Evolutionary conservation across 2,888 invertebrate species (phyloP), one percentile per base, ranked within the genome.

Genomic region (Tetragnatha montana): DNA sequence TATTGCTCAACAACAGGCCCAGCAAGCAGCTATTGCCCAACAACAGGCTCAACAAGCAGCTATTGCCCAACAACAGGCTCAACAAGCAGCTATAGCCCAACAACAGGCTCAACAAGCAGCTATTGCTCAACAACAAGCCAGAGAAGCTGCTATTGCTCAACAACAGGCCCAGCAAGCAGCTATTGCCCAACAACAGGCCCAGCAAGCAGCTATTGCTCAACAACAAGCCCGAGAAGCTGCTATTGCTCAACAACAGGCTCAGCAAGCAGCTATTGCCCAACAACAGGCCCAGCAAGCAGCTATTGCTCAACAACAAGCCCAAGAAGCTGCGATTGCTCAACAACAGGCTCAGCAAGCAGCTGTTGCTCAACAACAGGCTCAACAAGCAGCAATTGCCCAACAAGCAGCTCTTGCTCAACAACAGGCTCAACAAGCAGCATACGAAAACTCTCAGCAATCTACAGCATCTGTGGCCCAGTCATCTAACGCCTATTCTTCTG

Each of bases 31-130:
- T 35, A 17, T 17, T 6, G 12, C 60, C 10, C 60, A 60, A 60
- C 69, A 84, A 50, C 71, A 71, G 71, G 8, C 70, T 6, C 80
- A 80, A 19, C 71, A 71, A 71, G 51, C 50, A 8, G 17, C 70
- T 14, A 14, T 47, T 19, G n/a, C 71, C 10, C 50, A 71, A 21
- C 12, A 19, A 6, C 78, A 78, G 21, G 12, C 21, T 0, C 70
- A 71, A 12, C 51, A 81, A 19, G 49, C 81, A 6, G 8, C 81
- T 7, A 14, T 21, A 10, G n/a, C 47, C n/a, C 50, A 50, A 10
- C 4, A 19, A 4, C 78, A 78, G 19, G n/a, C 51, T 0, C 81
- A 81, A 12, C 51, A 81, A 35, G 49, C 81, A 22, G 14, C 35
- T 22, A 21, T 8, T 21, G 12, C 74, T 17, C 4, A 21, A 22